Evolutionary conservation across 2,797 vertebrate genomes (phyloP).

Genomic region (Novumbra hubbsi): DNA sequence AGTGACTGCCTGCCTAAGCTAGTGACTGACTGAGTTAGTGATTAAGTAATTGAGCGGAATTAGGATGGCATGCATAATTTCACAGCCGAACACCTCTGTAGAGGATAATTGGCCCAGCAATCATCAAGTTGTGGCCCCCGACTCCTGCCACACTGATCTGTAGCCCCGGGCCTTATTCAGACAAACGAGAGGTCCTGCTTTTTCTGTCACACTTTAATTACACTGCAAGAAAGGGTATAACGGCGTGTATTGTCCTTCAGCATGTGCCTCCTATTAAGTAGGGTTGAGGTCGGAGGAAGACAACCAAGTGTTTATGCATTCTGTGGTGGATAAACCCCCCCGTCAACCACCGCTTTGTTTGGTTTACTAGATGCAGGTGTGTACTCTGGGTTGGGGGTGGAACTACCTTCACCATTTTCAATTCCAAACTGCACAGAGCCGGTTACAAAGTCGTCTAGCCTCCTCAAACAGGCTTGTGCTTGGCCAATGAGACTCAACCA

Average conservation of each 20-base stretch:
- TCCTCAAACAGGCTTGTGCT: no score
- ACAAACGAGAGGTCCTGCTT: constrained; percentile 49
- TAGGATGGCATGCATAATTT: constrained; percentile 46
- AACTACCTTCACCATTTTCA: no score
- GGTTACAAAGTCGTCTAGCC: no score
- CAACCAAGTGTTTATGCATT: not conserved
- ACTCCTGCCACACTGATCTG: constrained; percentile 38
- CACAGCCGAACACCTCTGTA: constrained; percentile 42
- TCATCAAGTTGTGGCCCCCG: constrained; percentile 46
- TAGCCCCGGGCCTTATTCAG: constrained; percentile 41
- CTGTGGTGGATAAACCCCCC: not conserved
- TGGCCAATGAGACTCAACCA: no score
- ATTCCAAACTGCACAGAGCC: no score
- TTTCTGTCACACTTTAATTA: constrained; percentile 21
- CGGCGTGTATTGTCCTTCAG: constrained; percentile 21
- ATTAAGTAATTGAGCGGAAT: constrained; percentile 21
- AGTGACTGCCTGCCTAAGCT: no score
- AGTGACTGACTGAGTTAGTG: not conserved
- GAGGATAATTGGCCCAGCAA: constrained; percentile 48
- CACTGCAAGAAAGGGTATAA: constrained; percentile 10
- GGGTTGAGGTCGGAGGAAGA: not conserved
- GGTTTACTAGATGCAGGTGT: no score
- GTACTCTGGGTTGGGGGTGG: no score
- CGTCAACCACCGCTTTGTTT: not conserved
- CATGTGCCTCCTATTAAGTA: not conserved